Evolutionary conservation across 2,113 vertebrate species (phyloP).

Genomic region (Anguilla japonica): DNA sequence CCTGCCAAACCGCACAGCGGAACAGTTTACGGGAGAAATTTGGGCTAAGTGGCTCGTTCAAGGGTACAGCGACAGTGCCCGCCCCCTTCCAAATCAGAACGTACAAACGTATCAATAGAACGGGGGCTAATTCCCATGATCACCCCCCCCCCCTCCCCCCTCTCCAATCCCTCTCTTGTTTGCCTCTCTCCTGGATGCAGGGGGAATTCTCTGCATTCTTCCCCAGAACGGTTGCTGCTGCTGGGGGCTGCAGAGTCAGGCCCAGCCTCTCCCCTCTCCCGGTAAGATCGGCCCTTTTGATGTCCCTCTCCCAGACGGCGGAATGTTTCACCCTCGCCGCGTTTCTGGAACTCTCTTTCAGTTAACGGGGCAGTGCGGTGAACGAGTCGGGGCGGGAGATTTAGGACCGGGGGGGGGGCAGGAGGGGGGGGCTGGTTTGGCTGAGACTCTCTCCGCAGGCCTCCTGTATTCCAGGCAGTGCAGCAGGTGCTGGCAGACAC

Average conservation of each 20-base stretch:
- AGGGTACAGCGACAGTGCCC: not conserved
- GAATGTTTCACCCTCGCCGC: not conserved
- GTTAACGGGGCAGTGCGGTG: not conserved
- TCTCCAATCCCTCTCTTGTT: not conserved
- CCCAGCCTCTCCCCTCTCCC: not conserved
- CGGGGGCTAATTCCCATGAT: not conserved
- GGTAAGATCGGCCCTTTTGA: not conserved
- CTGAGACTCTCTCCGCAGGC: not conserved
- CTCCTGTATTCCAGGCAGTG: not conserved
- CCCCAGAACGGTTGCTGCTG: not conserved
- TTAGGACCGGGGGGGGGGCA: not conserved
- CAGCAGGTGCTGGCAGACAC: not conserved
- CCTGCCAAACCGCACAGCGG: not conserved
- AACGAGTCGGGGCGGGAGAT: not conserved
- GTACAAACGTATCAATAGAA: not conserved
- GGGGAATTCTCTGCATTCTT: not conserved
- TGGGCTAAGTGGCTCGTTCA: not conserved
- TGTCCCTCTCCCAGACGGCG: not conserved
- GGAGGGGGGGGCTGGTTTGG: not conserved
- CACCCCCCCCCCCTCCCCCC: not conserved
- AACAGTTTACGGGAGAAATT: not conserved
- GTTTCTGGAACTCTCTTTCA: not conserved
- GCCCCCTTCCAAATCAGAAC: not conserved
- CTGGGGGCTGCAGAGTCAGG: not conserved
- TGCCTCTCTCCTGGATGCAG: not conserved